These are phyloP conservation scores for Rattus rattus DNA, from an alignment of 2,113 vertebrate species.

Conservation along the genomic window DNA sequence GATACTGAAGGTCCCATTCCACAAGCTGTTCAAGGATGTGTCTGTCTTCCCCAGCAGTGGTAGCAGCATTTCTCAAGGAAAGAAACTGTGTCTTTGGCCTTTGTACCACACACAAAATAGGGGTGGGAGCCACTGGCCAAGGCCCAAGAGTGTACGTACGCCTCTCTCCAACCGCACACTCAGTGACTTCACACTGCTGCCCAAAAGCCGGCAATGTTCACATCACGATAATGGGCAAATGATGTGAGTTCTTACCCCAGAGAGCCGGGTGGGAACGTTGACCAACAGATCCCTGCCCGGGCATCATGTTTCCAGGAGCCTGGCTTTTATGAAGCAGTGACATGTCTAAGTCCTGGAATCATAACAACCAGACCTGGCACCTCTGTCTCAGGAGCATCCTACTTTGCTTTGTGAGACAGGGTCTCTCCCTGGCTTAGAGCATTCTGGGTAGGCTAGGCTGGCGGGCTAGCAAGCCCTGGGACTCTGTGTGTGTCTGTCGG, in stretches of 20 bases:
- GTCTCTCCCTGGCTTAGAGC: background rate
- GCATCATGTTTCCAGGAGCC: background rate
- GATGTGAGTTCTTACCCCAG: too few relatives aligned
- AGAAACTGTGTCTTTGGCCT: background rate
- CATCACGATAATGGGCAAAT: too few relatives aligned
- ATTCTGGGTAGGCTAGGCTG: background rate
- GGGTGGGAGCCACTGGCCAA: background rate
- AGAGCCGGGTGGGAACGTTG: background rate
- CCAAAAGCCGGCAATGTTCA: background rate
- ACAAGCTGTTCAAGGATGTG: background rate
- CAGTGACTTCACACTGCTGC: background rate
- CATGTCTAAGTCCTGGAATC: background rate
- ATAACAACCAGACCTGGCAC: background rate
- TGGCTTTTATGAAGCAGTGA: background rate
- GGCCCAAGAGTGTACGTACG: background rate
- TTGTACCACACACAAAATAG: background rate
- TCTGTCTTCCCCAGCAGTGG: background rate
- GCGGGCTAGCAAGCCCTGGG: background rate
- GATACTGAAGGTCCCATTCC: too few relatives aligned
- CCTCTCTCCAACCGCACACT: background rate
- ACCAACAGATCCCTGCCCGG: background rate
- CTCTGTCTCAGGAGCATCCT: background rate
- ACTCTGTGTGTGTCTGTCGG: background rate
- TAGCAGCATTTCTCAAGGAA: background rate
- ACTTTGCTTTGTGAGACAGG: background rate